Percentiles rank a stretch among this genome's conserved stretches.
These are phyloP conservation scores for Diarsia dahlii DNA, from an alignment of 2,888 invertebrate genomes.

Conservation along the genomic window DNA sequence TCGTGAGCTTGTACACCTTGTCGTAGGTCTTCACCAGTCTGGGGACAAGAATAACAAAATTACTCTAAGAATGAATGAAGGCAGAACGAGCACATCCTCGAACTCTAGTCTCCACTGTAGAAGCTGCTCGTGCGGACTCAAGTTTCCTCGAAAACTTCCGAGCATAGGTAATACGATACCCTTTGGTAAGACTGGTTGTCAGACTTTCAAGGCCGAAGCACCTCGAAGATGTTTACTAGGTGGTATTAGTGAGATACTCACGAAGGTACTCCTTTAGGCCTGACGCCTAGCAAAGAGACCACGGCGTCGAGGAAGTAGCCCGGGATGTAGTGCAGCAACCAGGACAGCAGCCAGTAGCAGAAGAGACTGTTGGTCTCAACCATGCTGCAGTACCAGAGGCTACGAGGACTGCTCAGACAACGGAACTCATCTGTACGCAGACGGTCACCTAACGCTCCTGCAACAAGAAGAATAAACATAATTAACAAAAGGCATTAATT, in stretches of 20 bases:
- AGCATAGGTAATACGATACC: too few species aligned
- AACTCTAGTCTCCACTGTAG: too few species aligned
- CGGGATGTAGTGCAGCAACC: conserved; percentile 47
- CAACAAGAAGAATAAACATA: neutral
- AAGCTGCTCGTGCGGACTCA: too few species aligned
- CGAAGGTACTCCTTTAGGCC: conserved; percentile 43
- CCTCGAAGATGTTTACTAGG: neutral
- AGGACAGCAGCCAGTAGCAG: conserved; percentile 29
- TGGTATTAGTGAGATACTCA: conserved; percentile 6
- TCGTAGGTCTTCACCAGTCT: conserved; percentile 23
- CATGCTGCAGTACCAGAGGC: neutral
- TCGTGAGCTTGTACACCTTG: conserved; percentile 14
- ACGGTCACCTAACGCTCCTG: rapidly evolving
- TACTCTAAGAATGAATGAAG: too few species aligned
- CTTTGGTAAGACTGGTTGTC: too few species aligned
- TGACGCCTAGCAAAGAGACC: conserved; percentile 26
- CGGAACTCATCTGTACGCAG: neutral
- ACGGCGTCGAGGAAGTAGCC: conserved; percentile 35
- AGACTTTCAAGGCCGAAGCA: neutral
- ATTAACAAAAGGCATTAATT: too few species aligned
- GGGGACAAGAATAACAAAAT: neutral
- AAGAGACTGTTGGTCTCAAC: conserved; percentile 12
- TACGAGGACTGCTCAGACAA: neutral
- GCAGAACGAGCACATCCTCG: neutral
- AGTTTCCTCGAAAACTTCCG: too few species aligned